A percentile compares a stretch with the other conserved stretches of the same genome.
These are phyloP conservation scores for Cantharis lateralis DNA, from an alignment of 2,888 invertebrate genomes.

Conservation along the genomic window DNA sequence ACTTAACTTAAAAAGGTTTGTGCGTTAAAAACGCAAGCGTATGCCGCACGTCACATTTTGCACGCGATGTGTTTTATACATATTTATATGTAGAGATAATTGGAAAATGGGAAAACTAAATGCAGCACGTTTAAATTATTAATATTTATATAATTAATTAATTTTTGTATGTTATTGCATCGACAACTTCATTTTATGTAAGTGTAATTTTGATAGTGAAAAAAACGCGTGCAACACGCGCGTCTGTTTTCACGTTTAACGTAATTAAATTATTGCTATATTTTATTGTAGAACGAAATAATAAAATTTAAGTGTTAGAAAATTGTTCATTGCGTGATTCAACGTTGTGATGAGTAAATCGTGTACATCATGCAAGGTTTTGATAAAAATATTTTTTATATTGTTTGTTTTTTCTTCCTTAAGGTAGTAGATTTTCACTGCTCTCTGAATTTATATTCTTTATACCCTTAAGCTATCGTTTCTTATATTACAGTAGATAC, in stretches of 20 bases:
- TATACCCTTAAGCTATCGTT: conserved; percentile 9
- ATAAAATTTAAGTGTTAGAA: neutral
- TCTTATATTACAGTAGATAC: conserved; percentile 14
- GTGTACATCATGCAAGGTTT: conserved; percentile 13
- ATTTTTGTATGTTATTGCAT: neutral
- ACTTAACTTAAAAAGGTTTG: neutral
- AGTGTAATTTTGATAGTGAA: neutral
- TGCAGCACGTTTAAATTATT: neutral
- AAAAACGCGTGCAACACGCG: neutral
- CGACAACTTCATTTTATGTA: neutral
- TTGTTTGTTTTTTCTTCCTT: conserved; percentile 17
- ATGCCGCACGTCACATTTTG: neutral
- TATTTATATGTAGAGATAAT: neutral
- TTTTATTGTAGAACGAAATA: neutral
- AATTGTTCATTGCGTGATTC: conserved; percentile 13
- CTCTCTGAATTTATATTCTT: conserved; percentile 10
- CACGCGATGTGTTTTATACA: neutral
- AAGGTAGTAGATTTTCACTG: conserved; percentile 9
- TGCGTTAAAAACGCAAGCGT: neutral
- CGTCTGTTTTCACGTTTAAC: neutral
- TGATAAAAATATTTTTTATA: conserved; percentile 4
- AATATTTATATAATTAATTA: neutral
- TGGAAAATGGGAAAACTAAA: neutral
- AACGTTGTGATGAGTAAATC: conserved; percentile 7
- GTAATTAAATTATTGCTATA: neutral